These are phyloP conservation scores for Phortica variegata DNA, from an alignment of 1,140 invertebrate genomes.

Conservation along the genomic window DNA sequence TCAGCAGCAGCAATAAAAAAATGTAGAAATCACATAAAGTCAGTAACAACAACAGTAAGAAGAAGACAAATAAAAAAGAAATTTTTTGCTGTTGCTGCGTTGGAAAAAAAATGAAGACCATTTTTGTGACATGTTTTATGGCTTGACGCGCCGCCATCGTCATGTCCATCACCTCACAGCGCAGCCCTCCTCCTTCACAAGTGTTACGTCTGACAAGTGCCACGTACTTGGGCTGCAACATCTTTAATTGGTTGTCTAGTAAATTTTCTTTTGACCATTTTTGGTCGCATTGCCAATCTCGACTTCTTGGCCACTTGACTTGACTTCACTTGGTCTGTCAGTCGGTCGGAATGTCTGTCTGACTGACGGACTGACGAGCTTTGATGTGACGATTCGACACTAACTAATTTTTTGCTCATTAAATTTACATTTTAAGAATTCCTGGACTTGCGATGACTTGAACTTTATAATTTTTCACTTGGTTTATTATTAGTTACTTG, in stretches of 20 bases:
- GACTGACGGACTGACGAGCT: too few species aligned
- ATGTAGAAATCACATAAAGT: too few species aligned
- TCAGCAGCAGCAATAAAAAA: not conserved
- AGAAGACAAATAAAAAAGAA: slow-evolving; percentile 2
- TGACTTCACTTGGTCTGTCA: not conserved
- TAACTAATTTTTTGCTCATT: slow-evolving; percentile 53
- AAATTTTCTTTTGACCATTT: slow-evolving; percentile 52
- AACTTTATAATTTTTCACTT: slow-evolving; percentile 48
- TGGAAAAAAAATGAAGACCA: slow-evolving; percentile 5
- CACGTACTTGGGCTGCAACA: slow-evolving; percentile 7
- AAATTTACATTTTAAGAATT: slow-evolving; percentile 53
- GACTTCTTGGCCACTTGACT: slow-evolving; percentile 15
- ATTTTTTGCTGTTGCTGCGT: too few species aligned
- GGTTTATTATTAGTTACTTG: slow-evolving; percentile 34
- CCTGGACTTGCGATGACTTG: slow-evolving; percentile 22
- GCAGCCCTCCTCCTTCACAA: slow-evolving; percentile 7
- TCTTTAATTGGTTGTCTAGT: slow-evolving; percentile 49
- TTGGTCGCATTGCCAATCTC: slow-evolving; percentile 21
- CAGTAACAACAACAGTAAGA: slow-evolving; percentile 10
- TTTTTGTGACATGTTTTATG: slow-evolving; percentile 48
- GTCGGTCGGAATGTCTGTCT: too few species aligned
- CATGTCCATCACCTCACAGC: slow-evolving; percentile 7
- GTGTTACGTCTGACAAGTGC: too few species aligned
- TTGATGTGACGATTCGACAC: not conserved
- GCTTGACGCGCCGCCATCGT: slow-evolving; percentile 21